A percentile compares a stretch with the other conserved stretches of the same genome.
phyloP scores from a whole-genome alignment of 2,888 invertebrate genomes.

The Netelia melanura region DNA sequence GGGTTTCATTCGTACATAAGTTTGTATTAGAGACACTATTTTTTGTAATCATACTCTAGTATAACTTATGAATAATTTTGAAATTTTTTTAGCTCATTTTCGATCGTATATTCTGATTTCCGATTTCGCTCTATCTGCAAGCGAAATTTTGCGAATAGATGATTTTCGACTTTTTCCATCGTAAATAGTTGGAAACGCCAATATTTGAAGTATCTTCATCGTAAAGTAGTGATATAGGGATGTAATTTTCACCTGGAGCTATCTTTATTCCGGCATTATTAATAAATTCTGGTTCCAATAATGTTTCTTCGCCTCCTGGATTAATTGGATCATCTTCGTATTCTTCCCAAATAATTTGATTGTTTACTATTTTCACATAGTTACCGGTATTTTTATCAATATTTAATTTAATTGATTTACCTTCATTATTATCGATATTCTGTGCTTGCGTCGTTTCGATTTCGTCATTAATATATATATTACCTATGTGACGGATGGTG shows the following conservation, averaged over 20 bases:
- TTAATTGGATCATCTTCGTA: conserved; percentile 30
- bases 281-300: not conserved
- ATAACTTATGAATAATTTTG: not conserved
- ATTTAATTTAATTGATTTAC: too few relatives aligned
- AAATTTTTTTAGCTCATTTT: not conserved
- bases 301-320: too few relatives aligned
- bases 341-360: conserved; percentile 48
- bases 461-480: not conserved
- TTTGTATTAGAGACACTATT: conserved; percentile 54
- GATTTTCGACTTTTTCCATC: conserved; percentile 47
- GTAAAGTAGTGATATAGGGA: conserved; percentile 45
- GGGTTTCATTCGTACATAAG: conserved; percentile 55
- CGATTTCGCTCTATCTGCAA: conserved; percentile 63
- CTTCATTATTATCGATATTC: too few relatives aligned
- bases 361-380: not conserved
- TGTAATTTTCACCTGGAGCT: conserved; percentile 62
- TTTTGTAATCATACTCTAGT: conserved; percentile 47
- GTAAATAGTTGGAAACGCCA: conserved; percentile 55
- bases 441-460: too few relatives aligned
- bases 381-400: not conserved
- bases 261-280: conserved; percentile 41
- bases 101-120: conserved; percentile 62
- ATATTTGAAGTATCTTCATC: conserved; percentile 55
- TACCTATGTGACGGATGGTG: too few relatives aligned
- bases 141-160: conserved; percentile 39